Percentiles rank a stretch among this genome's conserved stretches.
phyloP scores from a whole-genome alignment of 2,888 invertebrate species.

The Agonopterix arenella region DNA sequence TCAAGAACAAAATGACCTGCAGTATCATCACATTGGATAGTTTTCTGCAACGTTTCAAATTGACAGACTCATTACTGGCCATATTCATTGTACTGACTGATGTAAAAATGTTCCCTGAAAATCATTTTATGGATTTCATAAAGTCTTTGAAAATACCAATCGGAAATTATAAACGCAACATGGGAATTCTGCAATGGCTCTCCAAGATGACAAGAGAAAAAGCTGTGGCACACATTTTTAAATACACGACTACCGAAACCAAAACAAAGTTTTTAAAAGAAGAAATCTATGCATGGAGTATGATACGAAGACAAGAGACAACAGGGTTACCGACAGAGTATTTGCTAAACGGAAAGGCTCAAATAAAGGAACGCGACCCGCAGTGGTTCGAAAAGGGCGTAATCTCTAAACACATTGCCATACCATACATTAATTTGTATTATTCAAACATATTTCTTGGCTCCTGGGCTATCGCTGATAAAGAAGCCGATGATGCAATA shows the following conservation, averaged over 20 bases:
- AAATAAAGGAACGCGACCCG: conserved; percentile 15
- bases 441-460: conserved; percentile 10
- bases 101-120: conserved; percentile 16
- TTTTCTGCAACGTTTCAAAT: conserved; percentile 18
- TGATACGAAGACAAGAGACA: conserved; percentile 9
- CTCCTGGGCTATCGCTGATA: conserved; percentile 15
- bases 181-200: conserved; percentile 8
- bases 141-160: conserved; percentile 1
- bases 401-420: conserved; percentile 14
- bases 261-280: conserved; percentile 7
- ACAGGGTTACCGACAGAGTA: conserved; percentile 11
- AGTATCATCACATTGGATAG: conserved; percentile 17
- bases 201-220: not conserved
- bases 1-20: conserved; percentile 13
- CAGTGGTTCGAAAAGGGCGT: conserved; percentile 29
- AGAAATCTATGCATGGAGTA: not conserved
- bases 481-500: conserved; percentile 17
- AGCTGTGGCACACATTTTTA: conserved; percentile 1
- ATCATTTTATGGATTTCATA: conserved; percentile 20
- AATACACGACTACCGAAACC: not conserved
- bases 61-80: conserved; percentile 22
- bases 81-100: conserved; percentile 29
- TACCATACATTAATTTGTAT: conserved; percentile 19
- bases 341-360: conserved; percentile 11
- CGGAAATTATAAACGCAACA: conserved; percentile 2